Evolutionary conservation across 2,113 vertebrate species (phyloP), one percentile per base, ranked within the genome.

Genomic region (Cromileptes altivelis): DNA sequence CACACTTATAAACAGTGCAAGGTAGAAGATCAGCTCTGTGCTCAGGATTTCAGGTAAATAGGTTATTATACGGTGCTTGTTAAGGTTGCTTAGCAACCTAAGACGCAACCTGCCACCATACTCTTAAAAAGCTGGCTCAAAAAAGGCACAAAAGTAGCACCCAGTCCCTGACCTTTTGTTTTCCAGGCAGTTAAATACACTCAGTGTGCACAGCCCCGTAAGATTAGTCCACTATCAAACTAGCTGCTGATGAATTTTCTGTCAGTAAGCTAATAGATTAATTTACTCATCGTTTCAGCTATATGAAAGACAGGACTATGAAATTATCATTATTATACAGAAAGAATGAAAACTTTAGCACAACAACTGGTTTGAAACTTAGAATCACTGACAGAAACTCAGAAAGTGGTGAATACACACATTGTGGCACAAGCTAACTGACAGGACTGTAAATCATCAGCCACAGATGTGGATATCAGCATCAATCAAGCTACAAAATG

Each of bases 401-500:
- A 37, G 14, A 63, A 75, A 19, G 3, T 2, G 18, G 15, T 55
- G n/a, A 27, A 8, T 42, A 42, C 33, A 76, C 7, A 52, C 13
- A n/a, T n/a, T 55, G 10, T 23, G 52, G 25, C 9, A 37, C 61
- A 47, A 64, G 47, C 15, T 13, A 55, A 42, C 47, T 53, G 65
- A 71, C 49, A 27, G 50, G 40, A 19, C 49, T 52, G 40, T 69
- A 56, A 61, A 72, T 78, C n/a, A 27, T 25, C 52, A 18, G 21
- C 2, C 45, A 58, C 23, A 27, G 50, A 73, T 9, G 14, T 67
- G 25, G 15, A 69, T 45, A 58, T 61, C 53, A 50, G 57, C 4
- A 19, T 64, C 64, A 75, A n/a, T 71, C 13, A 62, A 56, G 50
- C 27, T 21, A n/a, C 17, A 78, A 45, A 53, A 68, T 50, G 17